A percentile compares a stretch with the other conserved stretches of the same genome.
Evolutionary conservation across 92 coral and sea anemone genomes (phyloP).

Genomic region (Blastomussa wellsi): DNA sequence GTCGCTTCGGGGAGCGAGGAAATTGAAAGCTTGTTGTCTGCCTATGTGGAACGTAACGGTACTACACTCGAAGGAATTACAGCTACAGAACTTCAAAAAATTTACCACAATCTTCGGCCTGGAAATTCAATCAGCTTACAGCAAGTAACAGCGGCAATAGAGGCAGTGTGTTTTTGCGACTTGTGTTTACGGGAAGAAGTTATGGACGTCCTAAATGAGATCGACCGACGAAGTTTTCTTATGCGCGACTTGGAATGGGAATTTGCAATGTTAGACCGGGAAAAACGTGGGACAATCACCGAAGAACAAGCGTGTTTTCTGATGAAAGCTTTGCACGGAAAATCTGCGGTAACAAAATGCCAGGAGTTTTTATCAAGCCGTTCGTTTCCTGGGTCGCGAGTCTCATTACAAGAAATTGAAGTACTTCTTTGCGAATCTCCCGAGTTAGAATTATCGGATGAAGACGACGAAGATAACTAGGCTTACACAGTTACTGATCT

Average conservation of each 20-base stretch:
- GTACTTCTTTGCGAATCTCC: conserved; percentile 45
- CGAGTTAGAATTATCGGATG: conserved; percentile 32
- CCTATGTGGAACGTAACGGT: conserved; percentile 11
- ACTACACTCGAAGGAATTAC: background rate
- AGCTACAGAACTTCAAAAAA: conserved; percentile 48
- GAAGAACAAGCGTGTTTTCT: conserved; percentile 63
- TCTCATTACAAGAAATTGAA: conserved; percentile 55
- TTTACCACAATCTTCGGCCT: conserved; percentile 58
- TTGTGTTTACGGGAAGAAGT: conserved; percentile 59
- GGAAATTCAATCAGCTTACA: conserved; percentile 51
- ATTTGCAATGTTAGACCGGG: conserved; percentile 61
- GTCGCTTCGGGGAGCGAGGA: conserved; percentile 8
- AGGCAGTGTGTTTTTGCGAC: conserved; percentile 55
- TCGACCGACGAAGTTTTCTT: conserved; percentile 67
- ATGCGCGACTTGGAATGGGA: conserved; percentile 67
- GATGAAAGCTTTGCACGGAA: conserved; percentile 51
- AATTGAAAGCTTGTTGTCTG: background rate
- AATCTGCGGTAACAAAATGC: conserved; percentile 41
- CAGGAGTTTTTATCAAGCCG: conserved; percentile 52
- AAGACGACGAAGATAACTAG: conserved; percentile 2
- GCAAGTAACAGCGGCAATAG: conserved; percentile 62
- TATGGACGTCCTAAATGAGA: conserved; percentile 52
- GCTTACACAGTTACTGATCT: background rate
- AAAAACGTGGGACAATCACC: conserved; percentile 46
- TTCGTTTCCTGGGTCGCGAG: conserved; percentile 43